Conservation (phyloP, 2,888 invertebrate genomes). For the Stenoptilia bipunctidactyla region DNA sequence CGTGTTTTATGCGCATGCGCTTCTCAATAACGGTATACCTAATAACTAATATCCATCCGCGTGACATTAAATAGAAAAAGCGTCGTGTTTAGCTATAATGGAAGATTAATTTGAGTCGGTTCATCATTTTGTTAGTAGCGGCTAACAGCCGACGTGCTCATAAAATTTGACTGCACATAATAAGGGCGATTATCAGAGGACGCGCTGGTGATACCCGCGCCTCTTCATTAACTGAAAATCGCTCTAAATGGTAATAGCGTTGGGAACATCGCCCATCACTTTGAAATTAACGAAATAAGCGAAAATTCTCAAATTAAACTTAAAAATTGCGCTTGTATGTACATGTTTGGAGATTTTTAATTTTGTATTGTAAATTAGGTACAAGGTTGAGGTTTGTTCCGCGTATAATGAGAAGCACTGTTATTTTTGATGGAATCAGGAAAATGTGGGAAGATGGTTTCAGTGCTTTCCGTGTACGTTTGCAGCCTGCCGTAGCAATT, state of each 20-base stretch:
- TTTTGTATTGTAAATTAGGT: not conserved
- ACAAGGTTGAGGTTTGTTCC: not conserved
- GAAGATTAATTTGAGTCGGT: slow-evolving; percentile 51
- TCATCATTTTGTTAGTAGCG: slow-evolving; percentile 53
- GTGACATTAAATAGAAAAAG: slow-evolving; percentile 40
- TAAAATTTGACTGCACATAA: slow-evolving; percentile 68
- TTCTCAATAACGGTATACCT: slow-evolving; percentile 36
- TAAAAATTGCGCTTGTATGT: slow-evolving; percentile 30
- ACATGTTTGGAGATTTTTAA: slow-evolving; percentile 21
- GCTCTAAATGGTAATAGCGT: slow-evolving; percentile 52
- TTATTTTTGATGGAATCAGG: not conserved
- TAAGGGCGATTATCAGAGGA: slow-evolving; percentile 57
- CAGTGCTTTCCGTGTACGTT: slow-evolving; percentile 17
- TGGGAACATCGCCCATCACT: slow-evolving; percentile 29
- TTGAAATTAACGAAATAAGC: slow-evolving; percentile 48
- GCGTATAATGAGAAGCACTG: not conserved
- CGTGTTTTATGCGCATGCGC: no score
- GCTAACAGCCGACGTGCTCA: slow-evolving; percentile 57
- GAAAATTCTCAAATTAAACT: slow-evolving; percentile 44
- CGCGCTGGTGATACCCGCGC: slow-evolving; percentile 34
- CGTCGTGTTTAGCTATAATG: slow-evolving; percentile 41
- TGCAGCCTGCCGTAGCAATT: not conserved
- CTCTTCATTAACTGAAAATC: slow-evolving; percentile 61
- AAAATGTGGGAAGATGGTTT: slow-evolving; percentile 1
- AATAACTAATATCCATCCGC: slow-evolving; percentile 30